Evolutionary conservation across 2,113 vertebrate species (phyloP).

Genomic region (Paradoxurus hermaphroditus): DNA sequence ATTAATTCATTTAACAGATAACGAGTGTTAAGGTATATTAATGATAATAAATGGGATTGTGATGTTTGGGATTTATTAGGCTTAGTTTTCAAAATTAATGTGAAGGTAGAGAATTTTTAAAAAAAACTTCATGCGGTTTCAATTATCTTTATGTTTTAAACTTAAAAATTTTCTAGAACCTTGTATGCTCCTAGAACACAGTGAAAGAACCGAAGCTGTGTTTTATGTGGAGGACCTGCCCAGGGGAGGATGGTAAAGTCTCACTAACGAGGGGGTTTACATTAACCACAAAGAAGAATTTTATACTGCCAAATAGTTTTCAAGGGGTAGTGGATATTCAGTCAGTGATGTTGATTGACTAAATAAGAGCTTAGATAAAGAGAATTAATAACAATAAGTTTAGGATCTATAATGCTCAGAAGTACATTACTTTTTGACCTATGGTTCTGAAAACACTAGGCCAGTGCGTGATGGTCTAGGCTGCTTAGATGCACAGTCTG

Average conservation of each 20-base stretch:
- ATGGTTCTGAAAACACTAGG: not conserved
- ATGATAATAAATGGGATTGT: not conserved
- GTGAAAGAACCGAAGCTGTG: not conserved
- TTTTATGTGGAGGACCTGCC: not conserved
- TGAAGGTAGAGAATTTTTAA: not conserved
- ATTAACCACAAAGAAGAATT: not conserved
- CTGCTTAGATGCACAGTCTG: not conserved
- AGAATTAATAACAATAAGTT: not conserved
- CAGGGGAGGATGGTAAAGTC: not conserved
- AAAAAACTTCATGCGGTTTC: not conserved
- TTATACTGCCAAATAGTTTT: not conserved
- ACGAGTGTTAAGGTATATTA: not conserved
- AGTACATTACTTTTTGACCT: not conserved
- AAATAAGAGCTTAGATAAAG: not conserved
- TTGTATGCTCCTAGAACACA: not conserved
- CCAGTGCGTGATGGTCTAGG: not conserved
- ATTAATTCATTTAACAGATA: not conserved
- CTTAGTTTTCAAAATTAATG: not conserved
- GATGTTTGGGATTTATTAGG: not conserved
- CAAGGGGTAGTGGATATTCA: not conserved
- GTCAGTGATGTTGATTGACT: not conserved
- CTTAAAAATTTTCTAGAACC: not conserved
- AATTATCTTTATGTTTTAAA: not conserved
- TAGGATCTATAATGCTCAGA: not conserved
- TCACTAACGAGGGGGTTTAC: not conserved